Evolutionary conservation across 2,113 vertebrate genomes (phyloP).

Genomic region (Stercorarius parasiticus): DNA sequence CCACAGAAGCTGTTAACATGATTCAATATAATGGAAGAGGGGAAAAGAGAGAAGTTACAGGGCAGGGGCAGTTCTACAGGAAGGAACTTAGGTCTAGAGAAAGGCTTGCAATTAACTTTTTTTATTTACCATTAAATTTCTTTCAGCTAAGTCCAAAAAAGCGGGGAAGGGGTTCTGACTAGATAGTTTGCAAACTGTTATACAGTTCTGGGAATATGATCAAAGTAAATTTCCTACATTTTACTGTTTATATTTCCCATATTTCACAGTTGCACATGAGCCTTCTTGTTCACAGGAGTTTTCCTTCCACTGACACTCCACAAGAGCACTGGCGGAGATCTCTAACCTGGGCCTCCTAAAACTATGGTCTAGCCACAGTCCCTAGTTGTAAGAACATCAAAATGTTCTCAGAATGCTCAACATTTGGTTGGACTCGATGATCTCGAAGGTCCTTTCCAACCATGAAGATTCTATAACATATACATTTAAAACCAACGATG

Average conservation of each 20-base stretch:
- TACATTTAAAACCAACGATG: background rate
- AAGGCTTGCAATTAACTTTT: background rate
- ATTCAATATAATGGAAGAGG: background rate
- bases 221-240: background rate
- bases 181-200: background rate
- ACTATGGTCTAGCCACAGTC: background rate
- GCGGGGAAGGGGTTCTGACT: background rate
- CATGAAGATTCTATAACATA: too few relatives aligned
- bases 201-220: background rate
- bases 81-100: background rate
- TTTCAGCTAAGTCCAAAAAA: conserved; percentile 1
- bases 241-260: background rate
- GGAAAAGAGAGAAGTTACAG: background rate
- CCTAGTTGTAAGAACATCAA: background rate
- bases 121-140: background rate
- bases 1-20: background rate
- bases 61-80: background rate
- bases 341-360: background rate
- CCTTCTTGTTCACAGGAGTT: background rate
- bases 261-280: background rate
- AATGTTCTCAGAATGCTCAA: background rate
- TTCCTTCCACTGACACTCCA: background rate
- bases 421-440: too few relatives aligned
- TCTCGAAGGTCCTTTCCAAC: too few relatives aligned
- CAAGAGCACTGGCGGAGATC: background rate